phyloP scores from a whole-genome alignment of 2,797 vertebrate species.

The Acanthis flammea region DNA sequence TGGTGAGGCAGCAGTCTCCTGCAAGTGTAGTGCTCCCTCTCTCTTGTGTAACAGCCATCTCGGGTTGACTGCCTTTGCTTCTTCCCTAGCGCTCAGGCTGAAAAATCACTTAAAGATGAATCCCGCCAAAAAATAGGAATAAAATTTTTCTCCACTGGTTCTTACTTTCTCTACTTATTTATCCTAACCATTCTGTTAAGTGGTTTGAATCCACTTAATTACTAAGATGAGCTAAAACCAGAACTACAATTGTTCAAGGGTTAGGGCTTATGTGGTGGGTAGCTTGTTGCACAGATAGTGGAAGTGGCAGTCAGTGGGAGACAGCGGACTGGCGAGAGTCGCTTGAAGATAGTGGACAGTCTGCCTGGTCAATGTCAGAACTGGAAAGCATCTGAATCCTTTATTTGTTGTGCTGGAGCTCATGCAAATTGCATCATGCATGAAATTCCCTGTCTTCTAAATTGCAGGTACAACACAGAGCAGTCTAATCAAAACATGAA shows the following conservation, averaged over 20 bases:
- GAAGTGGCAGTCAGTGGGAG: neutral
- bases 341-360: neutral
- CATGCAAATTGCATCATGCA: fast-evolving
- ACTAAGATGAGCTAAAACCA: neutral
- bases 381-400: neutral
- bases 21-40: fast-evolving
- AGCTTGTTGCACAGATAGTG: neutral
- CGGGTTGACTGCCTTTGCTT: neutral
- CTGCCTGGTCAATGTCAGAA: neutral
- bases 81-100: fast-evolving
- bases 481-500: neutral
- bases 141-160: neutral
- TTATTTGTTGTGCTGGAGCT: neutral
- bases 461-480: neutral
- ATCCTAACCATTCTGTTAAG: neutral
- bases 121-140: neutral
- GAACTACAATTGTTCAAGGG: neutral
- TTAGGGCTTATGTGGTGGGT: neutral
- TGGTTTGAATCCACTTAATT: neutral
- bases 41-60: neutral
- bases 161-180: neutral
- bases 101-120: neutral
- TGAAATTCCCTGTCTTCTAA: neutral
- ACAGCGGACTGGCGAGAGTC: neutral
- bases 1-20: neutral